Base-by-base conservation (phyloP, 64 coral and sea anemone species). In the Montipora capricornis region DNA sequence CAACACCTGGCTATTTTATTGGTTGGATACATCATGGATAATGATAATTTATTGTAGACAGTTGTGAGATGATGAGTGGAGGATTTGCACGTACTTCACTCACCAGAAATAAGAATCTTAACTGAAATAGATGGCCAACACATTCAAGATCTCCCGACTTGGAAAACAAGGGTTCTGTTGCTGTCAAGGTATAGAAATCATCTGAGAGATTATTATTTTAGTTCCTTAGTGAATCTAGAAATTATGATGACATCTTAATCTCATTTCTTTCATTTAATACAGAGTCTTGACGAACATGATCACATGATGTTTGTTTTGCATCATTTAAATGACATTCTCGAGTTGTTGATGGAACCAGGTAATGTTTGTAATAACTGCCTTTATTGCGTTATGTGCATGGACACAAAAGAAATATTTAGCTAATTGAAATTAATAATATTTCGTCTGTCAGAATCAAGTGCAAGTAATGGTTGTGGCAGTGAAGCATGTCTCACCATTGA, bases 241-340 rank as follows among this genome's bases (percentile, higher is more conserved):
- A 26, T 26, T 26, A 26, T 57, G 53, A 57, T 11, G 14, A 64
- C 61, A 64, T 64, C 61, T 64, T 64, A 37, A 37, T 37, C 13
- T 64, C 14, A 14, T 84, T 48, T 91, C 60, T 76, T 37, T 15
- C 22, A 74, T 67, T 52, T 37, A 37, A 37, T 37, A 37, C 62
- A 99, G 98, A 99, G 98, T 95, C 64, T 99, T 78, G 98, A 99
- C 90, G 98, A 99, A 48, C 98, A 99, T 88, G 95, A 96, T 82
- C 93, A 99, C 80, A 91, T 99, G 89, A 99, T 96, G 93, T 99
- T 99, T 96, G 92, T 96, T 55, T 68, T 99, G 66, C 95, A 99
- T 95, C 98, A 99, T 88, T 89, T 99, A 9, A 96, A 99, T 87
- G 98, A 99, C 76, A 99, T 99, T 76, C 78, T 99, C 7, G 98